Base-by-base conservation (phyloP, 2,888 invertebrate genomes). In the Eucriotettix oculatus region DNA sequence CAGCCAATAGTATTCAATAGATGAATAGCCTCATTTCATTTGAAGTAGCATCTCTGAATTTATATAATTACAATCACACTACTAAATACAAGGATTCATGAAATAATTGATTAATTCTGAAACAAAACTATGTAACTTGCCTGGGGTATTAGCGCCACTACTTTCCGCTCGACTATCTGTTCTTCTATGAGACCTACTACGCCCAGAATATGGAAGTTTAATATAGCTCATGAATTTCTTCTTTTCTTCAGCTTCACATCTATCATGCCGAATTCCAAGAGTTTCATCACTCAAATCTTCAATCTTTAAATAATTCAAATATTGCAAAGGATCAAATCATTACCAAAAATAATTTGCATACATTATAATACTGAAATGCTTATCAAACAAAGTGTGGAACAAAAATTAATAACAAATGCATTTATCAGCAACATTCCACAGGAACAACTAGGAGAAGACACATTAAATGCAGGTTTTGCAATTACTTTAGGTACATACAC, bases 281-380 rank as follows among this genome's bases (percentile, higher is more conserved):
- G 84, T 79, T 62, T 84, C 83, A 62, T 93, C 91, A 0, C 87
- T 85, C 62, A 89, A 76, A 72, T 94, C 92, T 73, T 94, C 93
- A 58, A 79, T 77, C 80, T 79, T 48, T 5, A 48, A 48, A 3
- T 7, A 3, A 14, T 48, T n/a, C 1, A 12, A 48, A 48, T 9
- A 48, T 48, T 12, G 9, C 48, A 48, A 5, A 60, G 41, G 55
- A 55, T 40, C 12, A 55, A 55, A 29, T 55, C 55, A 55, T 40
- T 40, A 29, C 29, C 29, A 29, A 29, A 29, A 29, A 29, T 29
- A 2, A 29, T 29, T 29, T 29, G n/a, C n/a, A n/a, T n/a, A n/a
- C n/a, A n/a, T n/a, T n/a, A n/a, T n/a, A n/a, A n/a, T n/a, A n/a
- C n/a, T n/a, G n/a, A n/a, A n/a, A n/a, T n/a, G n/a, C n/a, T n/a